Percentiles rank a stretch among this genome's conserved stretches.
Conservation (phyloP, 2,113 vertebrate species). For the Callionymus lyra region DNA sequence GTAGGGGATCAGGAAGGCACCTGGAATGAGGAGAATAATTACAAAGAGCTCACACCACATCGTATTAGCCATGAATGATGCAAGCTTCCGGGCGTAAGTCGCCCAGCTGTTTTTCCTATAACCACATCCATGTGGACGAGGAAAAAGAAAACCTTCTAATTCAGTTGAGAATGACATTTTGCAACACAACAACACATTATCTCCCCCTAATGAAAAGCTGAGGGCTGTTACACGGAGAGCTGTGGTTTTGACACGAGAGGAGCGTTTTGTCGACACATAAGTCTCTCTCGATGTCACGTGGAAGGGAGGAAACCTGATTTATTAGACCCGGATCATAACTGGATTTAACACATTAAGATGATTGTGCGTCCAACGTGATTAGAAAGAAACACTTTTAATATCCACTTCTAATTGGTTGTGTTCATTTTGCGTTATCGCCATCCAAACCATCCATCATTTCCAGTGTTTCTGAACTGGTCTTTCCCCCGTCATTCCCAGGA, state of each 20-base stretch:
- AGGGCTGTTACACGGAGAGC: slow-evolving; percentile 16
- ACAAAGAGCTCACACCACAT: not conserved
- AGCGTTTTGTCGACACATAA: slow-evolving; percentile 5
- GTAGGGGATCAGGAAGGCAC: slow-evolving; percentile 97
- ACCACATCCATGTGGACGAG: slow-evolving; percentile 18
- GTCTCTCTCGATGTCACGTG: slow-evolving; percentile 30
- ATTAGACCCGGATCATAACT: too few relatives aligned
- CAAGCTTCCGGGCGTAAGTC: slow-evolving; percentile 14
- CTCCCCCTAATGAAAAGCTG: slow-evolving; percentile 37
- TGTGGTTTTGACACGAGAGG: slow-evolving; percentile 9
- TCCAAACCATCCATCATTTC: too few relatives aligned
- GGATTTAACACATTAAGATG: too few relatives aligned
- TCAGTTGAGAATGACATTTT: slow-evolving; percentile 33
- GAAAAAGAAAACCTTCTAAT: slow-evolving; percentile 33
- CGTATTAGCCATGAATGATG: slow-evolving; percentile 1
- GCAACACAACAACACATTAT: slow-evolving; percentile 37
- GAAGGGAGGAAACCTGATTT: too few relatives aligned
- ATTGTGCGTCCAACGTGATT: too few relatives aligned
- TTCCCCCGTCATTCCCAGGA: too few relatives aligned
- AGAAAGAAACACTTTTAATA: too few relatives aligned
- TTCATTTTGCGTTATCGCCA: too few relatives aligned
- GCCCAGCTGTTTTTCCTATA: slow-evolving; percentile 33
- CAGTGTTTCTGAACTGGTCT: too few relatives aligned
- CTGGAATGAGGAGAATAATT: slow-evolving; percentile 47
- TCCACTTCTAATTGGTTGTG: too few relatives aligned